Base-by-base conservation (phyloP, 2,113 vertebrate species). In the Prunella himalayana region DNA sequence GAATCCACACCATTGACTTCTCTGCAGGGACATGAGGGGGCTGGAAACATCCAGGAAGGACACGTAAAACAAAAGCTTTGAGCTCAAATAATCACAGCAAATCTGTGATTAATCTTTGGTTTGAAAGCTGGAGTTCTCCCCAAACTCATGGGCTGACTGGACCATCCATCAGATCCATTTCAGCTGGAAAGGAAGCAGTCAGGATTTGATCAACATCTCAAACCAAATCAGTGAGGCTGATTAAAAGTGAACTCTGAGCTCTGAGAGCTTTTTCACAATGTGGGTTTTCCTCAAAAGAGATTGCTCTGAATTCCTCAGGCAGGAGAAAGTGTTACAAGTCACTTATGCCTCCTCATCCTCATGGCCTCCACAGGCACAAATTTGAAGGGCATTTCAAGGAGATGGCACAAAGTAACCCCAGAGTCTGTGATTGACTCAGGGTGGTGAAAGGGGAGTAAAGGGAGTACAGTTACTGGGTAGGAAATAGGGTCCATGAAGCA, bases 401-500 rank as follows among this genome's bases (percentile, higher is more conserved):
- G 69, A 44, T 61, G 81, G 93, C 37, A 81, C 22, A 10, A 31
- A 83, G 24, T 37, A 86, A 80, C 44, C 47, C 82, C 47, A 21
- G 27, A 59, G 50, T 41, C 39, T 75, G 47, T 73, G 89, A 44
- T 1, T 94, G 79, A 49, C 66, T 91, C 35, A 11, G 45, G 68
- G 11, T 7, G 0, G 64, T 81, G 68, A 83, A 92, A 90, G 63
- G 73, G 63, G 66, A 69, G 71, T 65, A 79, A 82, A 80, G 23
- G 42, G 68, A 75, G 16, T 71, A 44, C 60, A 71, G 90, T 96
- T 88, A 57, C 69, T 56, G 82, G 35, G 61, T 93, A 91, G 79
- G 85, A 95, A 95, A 91, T 25, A 49, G 81, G 69, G 93, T 68
- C 91, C 66, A 12, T 64, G 93, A 77, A 94, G 69, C 76, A 41